Evolutionary conservation across 2,797 vertebrate genomes (phyloP), one percentile per base, ranked within the genome.

Genomic region (Poecilia gillii): DNA sequence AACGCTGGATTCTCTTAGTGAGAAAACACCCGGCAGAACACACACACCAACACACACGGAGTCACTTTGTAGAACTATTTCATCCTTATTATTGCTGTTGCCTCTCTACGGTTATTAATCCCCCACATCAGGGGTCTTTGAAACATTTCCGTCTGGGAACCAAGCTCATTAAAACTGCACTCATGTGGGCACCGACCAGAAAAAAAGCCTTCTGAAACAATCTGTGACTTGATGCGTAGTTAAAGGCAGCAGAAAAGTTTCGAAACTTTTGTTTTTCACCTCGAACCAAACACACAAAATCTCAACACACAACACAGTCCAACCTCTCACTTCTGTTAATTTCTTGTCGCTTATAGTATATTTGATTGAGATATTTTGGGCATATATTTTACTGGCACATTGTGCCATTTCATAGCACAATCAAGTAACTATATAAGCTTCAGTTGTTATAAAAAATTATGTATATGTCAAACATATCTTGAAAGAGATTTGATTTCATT

Each of bases 101-200:
- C 79, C 80, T 82, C 88, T 92, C 87, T 85, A 88, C 86, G 86
- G 83, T 91, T 90, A 92, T 92, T 92, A 92, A 93, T 93, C 92
- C 91, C 73, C 79, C 72, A 86, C 88, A 91, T 90, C 83, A 77
- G 78, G 76, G 68, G 5, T 84, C 88, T 89, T 89, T 86, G 53
- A 86, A 88, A 90, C 81, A 87, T 89, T 90, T 92, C 89, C 87
- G 41, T 91, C 87, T 91, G 91, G 91, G 87, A 92, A 77, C 85
- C 70, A 77, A 90, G 87, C 89, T 94, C 88, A 94, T 94, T 93
- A 93, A 91, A 92, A 87, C 80, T 55, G 87, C 70, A 74, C 89
- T 91, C 81, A 83, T 91, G 90, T 90, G 91, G 89, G 81, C 84
- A 87, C 66, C 31, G 18, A 89, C 73, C 87, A 79, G 72, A 86